Base-by-base conservation (phyloP, 1,140 invertebrate genomes). In the Eupeodes corollae region DNA sequence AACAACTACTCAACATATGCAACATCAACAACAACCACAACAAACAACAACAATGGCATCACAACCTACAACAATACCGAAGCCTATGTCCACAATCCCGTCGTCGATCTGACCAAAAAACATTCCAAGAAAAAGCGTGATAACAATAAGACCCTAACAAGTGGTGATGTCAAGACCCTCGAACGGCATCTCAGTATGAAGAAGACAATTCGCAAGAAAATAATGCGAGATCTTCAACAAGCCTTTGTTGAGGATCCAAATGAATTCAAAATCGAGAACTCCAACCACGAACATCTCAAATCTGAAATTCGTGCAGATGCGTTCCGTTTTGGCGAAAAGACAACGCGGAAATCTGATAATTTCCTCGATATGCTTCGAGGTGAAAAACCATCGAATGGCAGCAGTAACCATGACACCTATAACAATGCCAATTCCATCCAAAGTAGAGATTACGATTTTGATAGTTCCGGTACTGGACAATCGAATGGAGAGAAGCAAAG, bases 121-220 rank as follows among this genome's bases (percentile, higher is more conserved):
- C 71, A 73, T 50, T 70, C 56, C 53, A 72, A 76, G 47, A 73
- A 70, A 45, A 79, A 77, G 60, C 79, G 78, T 54, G 77, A 80
- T 39, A 78, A 79, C 55, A 77, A 72, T 57, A 75, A 77, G 51
- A 76, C 76, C 2, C 69, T 80, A 49, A 74, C 75, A 9, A 82
- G 81, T 52, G 78, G 75, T 15, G 82, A 85, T 58, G 79, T 84
- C 15, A 83, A 86, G 60, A 84, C 85, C 10, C 66, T 88, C 35
- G 86, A 88, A 58, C 72, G 84, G 49, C 84, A 88, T 63, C 71
- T 88, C 45, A 87, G 84, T 51, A 88, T 88, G 86, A 88, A 88
- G 70, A 88, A 88, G 63, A 88, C 84, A 6, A 87, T 88, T 47
- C 68, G 84, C 37, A 88, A 87, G 67, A 87, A 88, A 69, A 87